Percentiles rank a stretch among this genome's conserved stretches.
These are phyloP conservation scores for Chrysolina oricalcia DNA, from an alignment of 2,888 invertebrate genomes.

Conservation along the genomic window DNA sequence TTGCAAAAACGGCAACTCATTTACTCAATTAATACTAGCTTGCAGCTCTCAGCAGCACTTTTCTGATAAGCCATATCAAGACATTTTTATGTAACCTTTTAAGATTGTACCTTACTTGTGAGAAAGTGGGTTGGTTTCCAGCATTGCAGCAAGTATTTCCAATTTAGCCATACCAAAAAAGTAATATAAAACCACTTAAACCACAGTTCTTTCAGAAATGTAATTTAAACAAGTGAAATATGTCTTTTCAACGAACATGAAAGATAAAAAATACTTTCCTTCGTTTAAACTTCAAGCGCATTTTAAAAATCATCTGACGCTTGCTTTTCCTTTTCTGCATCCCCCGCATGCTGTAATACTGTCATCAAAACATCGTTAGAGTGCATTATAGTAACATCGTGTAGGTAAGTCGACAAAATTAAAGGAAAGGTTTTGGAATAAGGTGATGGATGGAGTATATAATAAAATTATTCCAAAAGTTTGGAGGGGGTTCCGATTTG, in stretches of 20 bases:
- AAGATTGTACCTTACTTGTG: no score
- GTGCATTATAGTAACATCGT: conserved; percentile 41
- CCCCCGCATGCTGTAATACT: conserved; percentile 44
- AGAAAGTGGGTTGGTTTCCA: no score
- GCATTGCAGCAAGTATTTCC: no score
- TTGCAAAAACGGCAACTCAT: no score
- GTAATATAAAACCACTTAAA: no score
- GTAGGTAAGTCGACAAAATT: conserved; percentile 49
- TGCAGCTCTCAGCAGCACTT: no score
- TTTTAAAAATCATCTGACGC: conserved; percentile 41
- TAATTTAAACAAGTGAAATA: not conserved
- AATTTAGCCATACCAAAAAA: no score
- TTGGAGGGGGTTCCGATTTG: not conserved
- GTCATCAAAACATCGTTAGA: conserved; percentile 52
- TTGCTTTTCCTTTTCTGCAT: conserved; percentile 39
- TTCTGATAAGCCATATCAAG: no score
- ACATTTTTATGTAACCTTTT: no score
- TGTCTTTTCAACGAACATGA: not conserved
- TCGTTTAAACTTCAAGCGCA: conserved; percentile 33
- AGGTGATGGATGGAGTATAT: conserved; percentile 31
- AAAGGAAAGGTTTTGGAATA: conserved; percentile 45
- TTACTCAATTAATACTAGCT: no score
- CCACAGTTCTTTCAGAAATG: not conserved
- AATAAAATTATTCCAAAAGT: not conserved
- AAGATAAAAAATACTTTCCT: not conserved